Evolutionary conservation across 1,140 invertebrate species (phyloP).

Genomic region (Hermetia illucens): DNA sequence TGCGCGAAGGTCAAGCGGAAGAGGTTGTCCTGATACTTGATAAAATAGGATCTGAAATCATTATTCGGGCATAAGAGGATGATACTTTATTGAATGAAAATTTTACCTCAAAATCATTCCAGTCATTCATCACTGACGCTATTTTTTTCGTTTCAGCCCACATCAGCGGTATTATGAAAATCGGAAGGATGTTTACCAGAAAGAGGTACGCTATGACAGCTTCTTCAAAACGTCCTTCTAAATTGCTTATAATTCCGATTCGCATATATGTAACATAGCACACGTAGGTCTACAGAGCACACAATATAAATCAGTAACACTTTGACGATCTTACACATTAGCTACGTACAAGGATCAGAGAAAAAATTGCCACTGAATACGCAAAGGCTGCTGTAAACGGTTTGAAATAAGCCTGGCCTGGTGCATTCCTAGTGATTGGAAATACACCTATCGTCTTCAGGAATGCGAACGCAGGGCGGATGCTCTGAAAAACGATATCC

Average conservation of each 20-base stretch:
- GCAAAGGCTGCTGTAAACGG: conserved; percentile 22
- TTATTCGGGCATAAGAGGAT: conserved; percentile 1
- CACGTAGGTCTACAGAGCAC: conserved; percentile 30
- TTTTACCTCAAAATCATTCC: conserved; percentile 43
- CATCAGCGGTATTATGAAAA: conserved; percentile 40
- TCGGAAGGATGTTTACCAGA: conserved; percentile 46
- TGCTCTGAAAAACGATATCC: conserved; percentile 41
- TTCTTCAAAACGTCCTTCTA: conserved; percentile 49
- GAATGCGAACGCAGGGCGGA: conserved; percentile 40
- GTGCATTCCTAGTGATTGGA: conserved; percentile 37
- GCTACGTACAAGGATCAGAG: neutral
- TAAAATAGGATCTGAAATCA: conserved; percentile 34
- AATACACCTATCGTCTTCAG: conserved; percentile 40
- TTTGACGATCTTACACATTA: neutral
- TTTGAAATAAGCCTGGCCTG: conserved; percentile 32
- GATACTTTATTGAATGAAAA: neutral
- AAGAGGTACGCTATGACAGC: conserved; percentile 54
- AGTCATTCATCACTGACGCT: conserved; percentile 41
- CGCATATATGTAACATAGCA: conserved; percentile 41
- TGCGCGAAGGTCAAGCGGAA: conserved; percentile 33
- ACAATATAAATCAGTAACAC: neutral
- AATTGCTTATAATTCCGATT: conserved; percentile 37
- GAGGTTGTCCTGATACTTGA: conserved; percentile 32
- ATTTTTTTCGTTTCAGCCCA: conserved; percentile 48
- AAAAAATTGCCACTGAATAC: neutral